Evolutionary conservation across 2,888 invertebrate genomes (phyloP), one percentile per base, ranked within the genome.

Genomic region (Aquatica leii): DNA sequence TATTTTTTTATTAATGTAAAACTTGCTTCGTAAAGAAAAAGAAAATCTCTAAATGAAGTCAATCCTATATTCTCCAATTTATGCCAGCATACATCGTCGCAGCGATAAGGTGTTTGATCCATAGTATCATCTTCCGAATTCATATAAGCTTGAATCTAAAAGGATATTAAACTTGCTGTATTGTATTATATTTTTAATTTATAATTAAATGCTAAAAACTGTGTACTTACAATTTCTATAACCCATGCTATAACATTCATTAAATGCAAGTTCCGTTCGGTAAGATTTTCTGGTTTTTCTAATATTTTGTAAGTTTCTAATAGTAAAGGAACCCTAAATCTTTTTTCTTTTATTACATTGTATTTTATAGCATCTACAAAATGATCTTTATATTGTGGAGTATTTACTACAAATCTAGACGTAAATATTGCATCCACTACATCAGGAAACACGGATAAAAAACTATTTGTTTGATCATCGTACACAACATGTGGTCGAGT

Each of bases 341-440:
- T 17, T 46, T 46, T 46, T 20, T 20, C 18, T 46, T 46, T 46
- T 20, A 46, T 18, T n/a, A 46, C 46, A 11, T 17, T 46, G n/a
- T 20, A 46, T 2, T 46, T 18, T 20, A 46, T 20, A 11, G 18
- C 8, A 18, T 46, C 46, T 17, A 4, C 9, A 11, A 11, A 20
- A 46, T 18, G 46, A 18, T 46, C 5, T 12, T 1, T 41, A 14
- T 14, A 41, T 14, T 41, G 15, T 41, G 14, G 41, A 15, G 14
- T 8, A 14, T 15, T 15, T 8, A 5, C 1, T 14, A 12, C n/a
- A 15, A 41, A 1, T 6, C 14, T 15, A 1, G 12, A 41, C 15
- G 6, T 15, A 5, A 15, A 14, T 14, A 41, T 6, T 1, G 20
- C 11, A 18, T 46, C 20, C 4, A 46, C 1, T 20, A 46, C 46